These are phyloP conservation scores for Gila robusta DNA, from an alignment of 2,797 vertebrate genomes.

Conservation along the genomic window DNA sequence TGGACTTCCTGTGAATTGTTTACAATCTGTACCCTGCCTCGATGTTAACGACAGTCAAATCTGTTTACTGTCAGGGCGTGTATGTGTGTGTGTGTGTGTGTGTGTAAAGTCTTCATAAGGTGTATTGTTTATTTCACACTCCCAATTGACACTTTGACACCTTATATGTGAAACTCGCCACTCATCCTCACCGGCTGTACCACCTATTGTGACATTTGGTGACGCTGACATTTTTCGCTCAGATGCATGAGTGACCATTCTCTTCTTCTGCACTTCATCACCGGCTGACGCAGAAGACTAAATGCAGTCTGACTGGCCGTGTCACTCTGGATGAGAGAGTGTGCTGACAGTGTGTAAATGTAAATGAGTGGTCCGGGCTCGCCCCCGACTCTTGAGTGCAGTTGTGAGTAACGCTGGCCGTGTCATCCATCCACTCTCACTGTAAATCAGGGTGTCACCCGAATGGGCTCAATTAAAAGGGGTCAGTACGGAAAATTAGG, in stretches of 20 bases:
- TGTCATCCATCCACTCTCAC: slow-evolving; percentile 59
- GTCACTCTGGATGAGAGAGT: slow-evolving; percentile 55
- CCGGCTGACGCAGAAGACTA: slow-evolving; percentile 37
- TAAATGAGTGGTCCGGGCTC: slow-evolving; percentile 61
- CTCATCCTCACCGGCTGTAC: slow-evolving; percentile 3
- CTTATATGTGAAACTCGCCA: slow-evolving; percentile 54
- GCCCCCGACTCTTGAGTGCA: slow-evolving; percentile 40
- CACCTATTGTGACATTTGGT: slow-evolving; percentile 57
- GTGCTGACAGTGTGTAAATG: slow-evolving; percentile 61
- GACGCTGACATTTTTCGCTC: slow-evolving; percentile 58
- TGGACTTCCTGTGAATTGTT: slow-evolving; percentile 42
- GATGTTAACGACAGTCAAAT: slow-evolving; percentile 44
- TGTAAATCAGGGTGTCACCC: slow-evolving; percentile 74
- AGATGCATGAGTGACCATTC: slow-evolving; percentile 55
- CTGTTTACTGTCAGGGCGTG: slow-evolving; percentile 31
- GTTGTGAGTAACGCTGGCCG: slow-evolving; percentile 37
- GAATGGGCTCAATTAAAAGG: slow-evolving; percentile 78
- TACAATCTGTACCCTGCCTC: slow-evolving; percentile 19
- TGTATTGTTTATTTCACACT: slow-evolving; percentile 63
- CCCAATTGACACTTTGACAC: slow-evolving; percentile 62
- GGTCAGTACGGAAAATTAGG: slow-evolving; percentile 67
- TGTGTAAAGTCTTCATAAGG: slow-evolving; percentile 43
- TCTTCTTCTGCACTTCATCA: slow-evolving; percentile 52
- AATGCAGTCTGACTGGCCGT: slow-evolving; percentile 52
- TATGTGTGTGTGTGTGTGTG: background rate